These are phyloP conservation scores for Elymnias hypermnestra DNA, from an alignment of 1,140 invertebrate genomes.

Conservation along the genomic window DNA sequence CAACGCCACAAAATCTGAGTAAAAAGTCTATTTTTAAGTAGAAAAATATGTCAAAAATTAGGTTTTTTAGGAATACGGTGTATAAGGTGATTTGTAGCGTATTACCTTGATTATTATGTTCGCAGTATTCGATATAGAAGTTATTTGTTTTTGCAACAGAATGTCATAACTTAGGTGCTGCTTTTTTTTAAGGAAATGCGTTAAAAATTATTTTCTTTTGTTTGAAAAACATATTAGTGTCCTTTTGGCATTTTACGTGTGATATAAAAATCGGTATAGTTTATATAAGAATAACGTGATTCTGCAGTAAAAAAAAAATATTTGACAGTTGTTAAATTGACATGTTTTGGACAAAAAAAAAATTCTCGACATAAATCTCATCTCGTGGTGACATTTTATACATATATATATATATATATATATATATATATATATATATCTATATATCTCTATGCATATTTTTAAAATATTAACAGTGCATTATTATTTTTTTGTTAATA, in stretches of 20 bases:
- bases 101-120: no score
- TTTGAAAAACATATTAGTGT: slow-evolving; percentile 1
- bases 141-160: slow-evolving; percentile 2
- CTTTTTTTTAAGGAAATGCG: neutral
- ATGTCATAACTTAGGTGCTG: slow-evolving; percentile 22
- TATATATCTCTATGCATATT: neutral
- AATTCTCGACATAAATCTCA: slow-evolving; percentile 5
- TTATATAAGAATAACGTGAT: neutral
- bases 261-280: slow-evolving; percentile 2
- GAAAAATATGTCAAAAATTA: no score
- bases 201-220: slow-evolving; percentile 1
- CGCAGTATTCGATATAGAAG: slow-evolving; percentile 9
- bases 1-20: no score
- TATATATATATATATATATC: no score
- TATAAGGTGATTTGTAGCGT: no score
- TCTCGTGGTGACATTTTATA: slow-evolving; percentile 13
- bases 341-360: neutral
- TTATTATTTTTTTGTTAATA: slow-evolving; percentile 10
- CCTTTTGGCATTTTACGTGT: slow-evolving; percentile 12
- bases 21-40: no score
- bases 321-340: neutral
- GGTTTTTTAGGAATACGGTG: no score
- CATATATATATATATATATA: no score
- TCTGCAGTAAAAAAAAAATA: neutral
- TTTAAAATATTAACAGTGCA: slow-evolving; percentile 12